These are phyloP conservation scores for Babylonia areolata DNA, from an alignment of 1,140 invertebrate species.

Conservation along the genomic window DNA sequence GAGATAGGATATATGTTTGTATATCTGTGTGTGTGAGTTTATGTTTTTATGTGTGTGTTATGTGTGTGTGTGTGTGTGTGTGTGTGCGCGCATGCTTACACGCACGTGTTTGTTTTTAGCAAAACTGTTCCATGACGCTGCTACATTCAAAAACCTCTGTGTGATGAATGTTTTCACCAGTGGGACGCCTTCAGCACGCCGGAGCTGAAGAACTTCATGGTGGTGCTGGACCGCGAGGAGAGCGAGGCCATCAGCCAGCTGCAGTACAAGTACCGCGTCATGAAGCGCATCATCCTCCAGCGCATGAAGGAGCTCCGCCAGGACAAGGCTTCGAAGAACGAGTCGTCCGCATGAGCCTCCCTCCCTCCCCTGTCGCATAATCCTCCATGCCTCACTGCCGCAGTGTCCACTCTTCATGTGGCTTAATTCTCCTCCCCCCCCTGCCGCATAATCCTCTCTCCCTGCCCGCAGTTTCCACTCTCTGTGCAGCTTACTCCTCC, in stretches of 20 bases:
- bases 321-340: slow-evolving; percentile 33
- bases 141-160: too few species aligned
- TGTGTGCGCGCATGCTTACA: too few species aligned
- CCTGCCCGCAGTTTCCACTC: too few species aligned
- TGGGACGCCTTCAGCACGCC: slow-evolving; percentile 81
- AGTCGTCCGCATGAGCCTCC: background rate
- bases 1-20: too few species aligned
- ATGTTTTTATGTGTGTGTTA: background rate
- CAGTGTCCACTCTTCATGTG: too few species aligned
- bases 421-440: too few species aligned
- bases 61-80: background rate
- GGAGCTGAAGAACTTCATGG: slow-evolving; percentile 80
- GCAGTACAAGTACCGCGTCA: slow-evolving; percentile 77
- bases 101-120: too few species aligned
- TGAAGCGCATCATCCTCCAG: slow-evolving; percentile 66
- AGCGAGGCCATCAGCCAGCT: slow-evolving; percentile 79
- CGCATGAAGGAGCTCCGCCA: slow-evolving; percentile 65
- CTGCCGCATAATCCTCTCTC: too few species aligned
- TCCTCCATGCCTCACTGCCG: too few species aligned
- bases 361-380: too few species aligned
- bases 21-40: background rate
- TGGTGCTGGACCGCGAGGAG: slow-evolving; percentile 80
- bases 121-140: too few species aligned
- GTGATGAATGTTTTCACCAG: slow-evolving; percentile 67
- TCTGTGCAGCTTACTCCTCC: too few species aligned